Conservation (phyloP, 2,888 invertebrate genomes). For the Apomyelois bistriatella region DNA sequence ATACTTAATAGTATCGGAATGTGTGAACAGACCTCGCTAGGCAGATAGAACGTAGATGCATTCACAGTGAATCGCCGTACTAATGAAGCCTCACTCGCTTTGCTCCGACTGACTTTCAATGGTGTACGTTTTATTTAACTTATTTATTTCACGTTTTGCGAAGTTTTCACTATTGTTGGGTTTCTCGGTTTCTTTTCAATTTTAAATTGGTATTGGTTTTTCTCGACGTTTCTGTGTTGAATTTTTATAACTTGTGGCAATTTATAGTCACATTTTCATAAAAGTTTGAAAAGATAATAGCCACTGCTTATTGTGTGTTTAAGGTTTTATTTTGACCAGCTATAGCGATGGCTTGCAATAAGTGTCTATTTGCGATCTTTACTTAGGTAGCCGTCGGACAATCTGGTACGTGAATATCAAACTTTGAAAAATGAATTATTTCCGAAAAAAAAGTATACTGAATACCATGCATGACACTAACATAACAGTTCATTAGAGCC, state of each 20-base stretch:
- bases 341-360: too few species aligned
- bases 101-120: not conserved
- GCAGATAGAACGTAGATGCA: not conserved
- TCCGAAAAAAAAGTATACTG: too few species aligned
- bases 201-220: conserved; percentile 9
- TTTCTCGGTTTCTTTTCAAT: conserved; percentile 1
- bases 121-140: conserved; percentile 7
- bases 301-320: too few species aligned
- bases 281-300: too few species aligned
- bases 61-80: conserved; percentile 7
- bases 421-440: too few species aligned
- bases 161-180: conserved; percentile 2
- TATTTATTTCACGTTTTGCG: conserved; percentile 4
- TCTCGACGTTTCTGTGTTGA: not conserved
- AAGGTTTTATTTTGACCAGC: too few species aligned
- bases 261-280: not conserved
- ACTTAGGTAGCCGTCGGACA: too few species aligned
- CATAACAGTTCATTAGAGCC: too few species aligned
- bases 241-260: not conserved
- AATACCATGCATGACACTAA: too few species aligned
- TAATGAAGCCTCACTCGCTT: conserved; percentile 4
- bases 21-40: not conserved
- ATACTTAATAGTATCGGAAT: not conserved
- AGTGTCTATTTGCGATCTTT: too few species aligned
- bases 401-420: too few species aligned